A percentile compares a stretch with the other conserved stretches of the same genome.
phyloP scores from a whole-genome alignment of 2,797 vertebrate genomes.

The Fistularia commersonii region DNA sequence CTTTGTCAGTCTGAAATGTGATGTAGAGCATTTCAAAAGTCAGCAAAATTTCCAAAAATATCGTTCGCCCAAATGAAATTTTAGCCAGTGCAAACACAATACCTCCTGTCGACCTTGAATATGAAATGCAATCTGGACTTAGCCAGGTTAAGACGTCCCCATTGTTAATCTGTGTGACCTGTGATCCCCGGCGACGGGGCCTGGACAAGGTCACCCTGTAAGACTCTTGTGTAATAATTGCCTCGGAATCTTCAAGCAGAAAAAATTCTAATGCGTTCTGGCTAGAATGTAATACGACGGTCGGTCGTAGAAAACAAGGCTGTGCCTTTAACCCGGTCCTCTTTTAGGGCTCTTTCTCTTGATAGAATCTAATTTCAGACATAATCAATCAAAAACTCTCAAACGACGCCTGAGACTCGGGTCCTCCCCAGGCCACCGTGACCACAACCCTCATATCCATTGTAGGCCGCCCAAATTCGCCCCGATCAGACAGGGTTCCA shows the following conservation, averaged over 20 bases:
- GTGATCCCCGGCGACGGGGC: slow-evolving; percentile 34
- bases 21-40: no score
- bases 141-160: slow-evolving; percentile 28
- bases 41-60: background rate
- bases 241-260: slow-evolving; percentile 13
- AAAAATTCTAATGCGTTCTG: slow-evolving; percentile 8
- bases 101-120: slow-evolving; percentile 18
- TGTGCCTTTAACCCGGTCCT: no score
- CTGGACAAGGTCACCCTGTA: slow-evolving; percentile 33
- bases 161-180: slow-evolving; percentile 43
- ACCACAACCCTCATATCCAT: no score
- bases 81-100: slow-evolving; percentile 12
- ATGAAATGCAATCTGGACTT: slow-evolving; percentile 5
- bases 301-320: no score
- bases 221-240: slow-evolving; percentile 57
- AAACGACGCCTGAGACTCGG: no score
- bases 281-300: background rate
- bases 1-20: no score
- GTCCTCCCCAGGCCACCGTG: no score
- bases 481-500: no score
- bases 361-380: no score
- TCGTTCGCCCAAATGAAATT: background rate
- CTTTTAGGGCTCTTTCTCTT: no score
- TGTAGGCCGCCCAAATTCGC: no score
- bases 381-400: no score